These are phyloP conservation scores for Megatriorchis doriae DNA, from an alignment of 2,113 vertebrate species.

Conservation along the genomic window DNA sequence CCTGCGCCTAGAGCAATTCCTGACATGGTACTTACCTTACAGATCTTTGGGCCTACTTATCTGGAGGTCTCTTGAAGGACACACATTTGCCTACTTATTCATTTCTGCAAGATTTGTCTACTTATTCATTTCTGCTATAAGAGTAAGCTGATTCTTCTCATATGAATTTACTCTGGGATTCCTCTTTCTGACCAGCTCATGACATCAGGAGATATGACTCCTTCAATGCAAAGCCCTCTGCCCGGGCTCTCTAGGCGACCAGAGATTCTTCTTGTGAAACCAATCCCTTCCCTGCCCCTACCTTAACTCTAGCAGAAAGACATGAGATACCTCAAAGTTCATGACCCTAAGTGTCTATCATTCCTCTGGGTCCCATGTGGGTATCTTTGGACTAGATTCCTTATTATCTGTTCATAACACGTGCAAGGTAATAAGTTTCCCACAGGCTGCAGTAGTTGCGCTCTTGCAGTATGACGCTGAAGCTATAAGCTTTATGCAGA, in stretches of 20 bases:
- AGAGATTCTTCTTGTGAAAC: background rate
- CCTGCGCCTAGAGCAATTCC: background rate
- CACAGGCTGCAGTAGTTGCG: background rate
- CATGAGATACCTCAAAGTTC: background rate
- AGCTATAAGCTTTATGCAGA: background rate
- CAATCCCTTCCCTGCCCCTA: background rate
- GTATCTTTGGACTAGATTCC: background rate
- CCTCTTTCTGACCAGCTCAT: background rate
- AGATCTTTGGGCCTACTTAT: background rate
- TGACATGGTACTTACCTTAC: background rate
- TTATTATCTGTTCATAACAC: background rate
- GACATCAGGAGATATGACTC: background rate
- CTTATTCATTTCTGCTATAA: background rate
- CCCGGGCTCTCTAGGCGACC: background rate
- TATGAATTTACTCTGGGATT: background rate
- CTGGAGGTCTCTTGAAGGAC: background rate
- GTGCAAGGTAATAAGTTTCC: background rate
- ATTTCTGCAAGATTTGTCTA: background rate
- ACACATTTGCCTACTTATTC: background rate
- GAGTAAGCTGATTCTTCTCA: background rate
- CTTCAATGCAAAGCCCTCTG: background rate
- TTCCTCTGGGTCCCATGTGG: background rate
- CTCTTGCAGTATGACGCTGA: rapidly evolving
- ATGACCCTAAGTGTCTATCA: background rate
- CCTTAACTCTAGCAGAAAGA: background rate